phyloP scores from a whole-genome alignment of 2,113 vertebrate species.

The Alligator mississippiensis region DNA sequence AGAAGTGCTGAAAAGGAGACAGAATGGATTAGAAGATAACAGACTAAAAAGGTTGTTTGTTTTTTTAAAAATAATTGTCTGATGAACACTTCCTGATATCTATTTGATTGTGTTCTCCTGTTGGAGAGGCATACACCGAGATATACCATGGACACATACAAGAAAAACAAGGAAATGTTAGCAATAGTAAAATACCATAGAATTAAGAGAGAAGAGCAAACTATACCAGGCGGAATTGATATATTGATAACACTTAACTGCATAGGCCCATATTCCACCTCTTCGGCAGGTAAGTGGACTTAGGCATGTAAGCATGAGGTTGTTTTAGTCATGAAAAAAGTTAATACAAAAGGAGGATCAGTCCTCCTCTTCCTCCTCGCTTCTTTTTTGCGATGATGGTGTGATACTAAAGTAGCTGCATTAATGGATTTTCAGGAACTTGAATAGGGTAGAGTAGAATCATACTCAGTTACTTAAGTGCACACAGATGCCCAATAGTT shows the following conservation, averaged over 20 bases:
- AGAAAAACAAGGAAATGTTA: conserved; percentile 1
- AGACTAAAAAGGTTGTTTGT: background rate
- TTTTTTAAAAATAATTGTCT: background rate
- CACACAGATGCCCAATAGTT: too few species aligned
- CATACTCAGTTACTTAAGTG: too few species aligned
- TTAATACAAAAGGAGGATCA: too few species aligned
- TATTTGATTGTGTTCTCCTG: background rate
- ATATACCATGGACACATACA: background rate
- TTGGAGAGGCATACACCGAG: background rate
- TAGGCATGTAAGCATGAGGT: too few species aligned
- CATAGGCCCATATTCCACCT: background rate
- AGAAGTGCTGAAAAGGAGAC: background rate
- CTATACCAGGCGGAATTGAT: background rate
- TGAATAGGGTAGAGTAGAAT: too few species aligned
- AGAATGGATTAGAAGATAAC: conserved; percentile 17
- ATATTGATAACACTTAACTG: background rate
- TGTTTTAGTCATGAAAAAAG: too few species aligned
- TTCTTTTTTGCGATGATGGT: too few species aligned
- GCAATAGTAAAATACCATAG: background rate
- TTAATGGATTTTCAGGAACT: too few species aligned
- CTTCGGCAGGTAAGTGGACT: too few species aligned
- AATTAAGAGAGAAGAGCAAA: background rate
- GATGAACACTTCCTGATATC: conserved; percentile 8
- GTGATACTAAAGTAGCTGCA: too few species aligned
- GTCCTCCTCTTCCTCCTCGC: too few species aligned